These are phyloP conservation scores for Bungarus multicinctus DNA, from an alignment of 2,113 vertebrate genomes.

Conservation along the genomic window DNA sequence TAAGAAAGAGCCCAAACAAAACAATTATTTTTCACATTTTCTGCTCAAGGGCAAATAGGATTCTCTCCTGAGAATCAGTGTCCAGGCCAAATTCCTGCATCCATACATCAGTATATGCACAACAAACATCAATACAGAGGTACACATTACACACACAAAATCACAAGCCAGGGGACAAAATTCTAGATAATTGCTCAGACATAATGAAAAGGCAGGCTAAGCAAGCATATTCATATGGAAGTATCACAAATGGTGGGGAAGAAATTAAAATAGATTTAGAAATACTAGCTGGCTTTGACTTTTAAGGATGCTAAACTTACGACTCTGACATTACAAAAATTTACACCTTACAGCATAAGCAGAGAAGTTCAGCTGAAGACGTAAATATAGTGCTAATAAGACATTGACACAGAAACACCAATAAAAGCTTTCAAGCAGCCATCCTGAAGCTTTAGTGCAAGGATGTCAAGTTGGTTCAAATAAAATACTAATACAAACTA, in stretches of 20 bases:
- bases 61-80: slow-evolving; percentile 44
- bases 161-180: not conserved
- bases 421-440: slow-evolving; percentile 7
- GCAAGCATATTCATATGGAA: not conserved
- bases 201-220: not conserved
- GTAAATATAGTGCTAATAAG: slow-evolving; percentile 4
- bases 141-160: not conserved
- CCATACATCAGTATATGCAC: slow-evolving; percentile 16
- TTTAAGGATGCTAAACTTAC: not conserved
- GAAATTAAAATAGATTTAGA: not conserved
- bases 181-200: not conserved
- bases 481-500: not conserved
- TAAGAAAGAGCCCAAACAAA: slow-evolving; percentile 15
- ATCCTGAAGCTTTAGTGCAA: not conserved
- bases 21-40: not conserved
- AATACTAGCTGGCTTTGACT: not conserved
- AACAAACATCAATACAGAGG: slow-evolving; percentile 35
- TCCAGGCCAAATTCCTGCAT: slow-evolving; percentile 16
- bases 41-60: slow-evolving; percentile 34
- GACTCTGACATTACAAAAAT: not conserved
- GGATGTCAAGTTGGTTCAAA: not conserved
- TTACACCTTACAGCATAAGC: not conserved
- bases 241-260: too few relatives aligned
- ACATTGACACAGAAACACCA: slow-evolving; percentile 12
- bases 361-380: not conserved